Evolutionary conservation across 2,113 vertebrate species (phyloP).

Genomic region (Cromileptes altivelis): DNA sequence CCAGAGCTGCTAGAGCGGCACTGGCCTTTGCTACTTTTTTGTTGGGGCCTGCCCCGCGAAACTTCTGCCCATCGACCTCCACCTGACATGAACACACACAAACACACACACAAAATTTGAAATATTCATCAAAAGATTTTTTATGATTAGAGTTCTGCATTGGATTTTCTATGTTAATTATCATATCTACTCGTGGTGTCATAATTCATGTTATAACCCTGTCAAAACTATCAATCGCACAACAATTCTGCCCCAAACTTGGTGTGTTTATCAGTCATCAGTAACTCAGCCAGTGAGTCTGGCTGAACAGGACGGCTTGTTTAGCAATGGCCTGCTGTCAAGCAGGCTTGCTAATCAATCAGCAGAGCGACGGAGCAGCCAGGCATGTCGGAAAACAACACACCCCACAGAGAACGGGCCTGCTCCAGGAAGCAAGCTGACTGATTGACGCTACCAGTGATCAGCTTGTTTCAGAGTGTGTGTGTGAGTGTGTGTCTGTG

Average conservation of each 20-base stretch:
- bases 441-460: conserved; percentile 66
- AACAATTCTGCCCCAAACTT: background rate
- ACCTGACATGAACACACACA: conserved; percentile 83
- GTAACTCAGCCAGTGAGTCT: conserved; percentile 48
- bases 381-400: conserved; percentile 73
- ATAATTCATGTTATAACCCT: background rate
- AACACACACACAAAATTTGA: background rate
- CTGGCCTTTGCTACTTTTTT: conserved; percentile 99
- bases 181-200: background rate
- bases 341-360: conserved; percentile 76
- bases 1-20: conserved; percentile 96
- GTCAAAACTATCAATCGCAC: conserved; percentile 19
- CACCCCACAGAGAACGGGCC: conserved; percentile 62
- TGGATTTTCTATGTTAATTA: background rate
- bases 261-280: conserved; percentile 40
- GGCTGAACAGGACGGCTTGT: conserved; percentile 67
- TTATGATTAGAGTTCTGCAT: background rate
- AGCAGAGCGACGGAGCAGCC: conserved; percentile 76
- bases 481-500: background rate
- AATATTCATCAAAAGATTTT: background rate
- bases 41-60: conserved; percentile 97
- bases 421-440: conserved; percentile 47
- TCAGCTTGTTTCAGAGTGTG: conserved; percentile 39
- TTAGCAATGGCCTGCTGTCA: conserved; percentile 74
- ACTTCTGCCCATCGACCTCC: conserved; percentile 99